Conservation (phyloP, 2,113 vertebrate species). For the Aptenodytes patagonicus region DNA sequence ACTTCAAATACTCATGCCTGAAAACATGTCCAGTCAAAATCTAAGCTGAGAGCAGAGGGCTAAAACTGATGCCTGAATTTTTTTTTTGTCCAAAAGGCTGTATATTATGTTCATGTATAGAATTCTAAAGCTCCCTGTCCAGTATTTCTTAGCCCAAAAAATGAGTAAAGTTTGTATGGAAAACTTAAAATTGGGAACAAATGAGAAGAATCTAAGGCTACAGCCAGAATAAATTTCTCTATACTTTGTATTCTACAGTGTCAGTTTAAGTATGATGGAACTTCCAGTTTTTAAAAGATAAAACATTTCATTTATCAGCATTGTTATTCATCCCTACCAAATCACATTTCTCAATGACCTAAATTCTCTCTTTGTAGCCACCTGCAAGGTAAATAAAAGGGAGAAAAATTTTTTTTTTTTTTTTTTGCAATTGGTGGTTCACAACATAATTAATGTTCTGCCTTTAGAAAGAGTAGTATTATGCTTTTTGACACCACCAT, state of each 20-base stretch:
- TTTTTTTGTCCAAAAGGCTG: background rate
- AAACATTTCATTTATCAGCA: background rate
- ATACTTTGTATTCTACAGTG: background rate
- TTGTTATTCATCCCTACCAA: background rate
- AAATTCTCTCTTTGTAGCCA: background rate
- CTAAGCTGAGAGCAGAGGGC: background rate
- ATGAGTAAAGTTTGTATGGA: background rate
- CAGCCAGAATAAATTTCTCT: background rate
- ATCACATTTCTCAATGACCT: background rate
- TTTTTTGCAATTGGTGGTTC: background rate
- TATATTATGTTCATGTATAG: background rate
- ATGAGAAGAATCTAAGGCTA: background rate
- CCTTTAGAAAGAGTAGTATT: background rate
- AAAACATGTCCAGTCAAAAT: background rate
- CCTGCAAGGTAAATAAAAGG: background rate
- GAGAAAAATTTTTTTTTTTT: background rate
- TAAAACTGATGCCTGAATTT: background rate
- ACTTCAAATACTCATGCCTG: background rate
- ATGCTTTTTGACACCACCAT: background rate
- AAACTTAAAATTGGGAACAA: background rate
- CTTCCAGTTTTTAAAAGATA: background rate
- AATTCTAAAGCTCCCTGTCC: background rate
- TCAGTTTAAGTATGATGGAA: background rate
- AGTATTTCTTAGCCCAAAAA: background rate
- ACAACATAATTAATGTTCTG: background rate